Evolutionary conservation across 2,113 vertebrate species (phyloP).

Genomic region (Pteropus alecto): DNA sequence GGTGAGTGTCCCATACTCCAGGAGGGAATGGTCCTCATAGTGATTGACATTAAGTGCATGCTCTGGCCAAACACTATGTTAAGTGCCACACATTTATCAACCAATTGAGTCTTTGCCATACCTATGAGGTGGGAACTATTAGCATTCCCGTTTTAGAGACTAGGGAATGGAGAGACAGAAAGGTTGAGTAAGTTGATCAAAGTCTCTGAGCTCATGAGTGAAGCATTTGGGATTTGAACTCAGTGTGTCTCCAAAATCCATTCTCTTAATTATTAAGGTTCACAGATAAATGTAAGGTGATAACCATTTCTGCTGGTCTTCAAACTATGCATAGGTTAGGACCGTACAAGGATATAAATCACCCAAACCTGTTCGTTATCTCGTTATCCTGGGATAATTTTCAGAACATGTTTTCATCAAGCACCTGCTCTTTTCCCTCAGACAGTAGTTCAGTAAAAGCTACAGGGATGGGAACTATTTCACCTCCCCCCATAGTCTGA

Average conservation of each 20-base stretch:
- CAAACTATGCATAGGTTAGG: neutral
- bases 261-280: neutral
- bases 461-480: neutral
- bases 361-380: neutral
- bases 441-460: neutral
- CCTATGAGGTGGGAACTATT: neutral
- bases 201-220: neutral
- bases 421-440: neutral
- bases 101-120: neutral
- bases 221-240: neutral
- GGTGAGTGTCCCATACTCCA: conserved; percentile 80
- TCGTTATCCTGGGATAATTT: neutral
- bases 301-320: neutral
- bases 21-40: neutral
- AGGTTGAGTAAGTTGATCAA: neutral
- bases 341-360: neutral
- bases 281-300: neutral
- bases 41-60: neutral
- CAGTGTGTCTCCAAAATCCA: neutral
- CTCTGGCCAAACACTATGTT: neutral
- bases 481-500: neutral
- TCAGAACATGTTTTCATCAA: neutral
- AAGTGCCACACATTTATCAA: neutral
- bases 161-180: neutral
- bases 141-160: neutral